Evolutionary conservation across 2,797 vertebrate genomes (phyloP), one percentile per base, ranked within the genome.

Genomic region (Coregonus ussuriensis): DNA sequence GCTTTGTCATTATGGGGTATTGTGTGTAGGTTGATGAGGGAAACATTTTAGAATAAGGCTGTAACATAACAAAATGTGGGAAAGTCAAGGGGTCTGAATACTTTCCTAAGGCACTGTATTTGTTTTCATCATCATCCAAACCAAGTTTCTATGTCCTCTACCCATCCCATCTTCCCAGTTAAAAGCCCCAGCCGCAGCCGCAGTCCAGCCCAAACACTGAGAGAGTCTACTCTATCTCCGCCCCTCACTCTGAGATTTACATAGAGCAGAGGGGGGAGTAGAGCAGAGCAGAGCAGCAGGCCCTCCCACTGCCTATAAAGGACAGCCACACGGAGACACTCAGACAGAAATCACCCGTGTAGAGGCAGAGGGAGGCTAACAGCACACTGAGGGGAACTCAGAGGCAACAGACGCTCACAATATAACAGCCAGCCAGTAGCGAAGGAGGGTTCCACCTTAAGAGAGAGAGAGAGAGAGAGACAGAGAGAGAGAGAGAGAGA

Each of bases 281-380:
- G 47, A 35, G 33, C 85, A 1, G 82, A 82, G 83, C 75, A 33
- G 79, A 85, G 84, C 84, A 81, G 84, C 77, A 71, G 81, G 84
- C 88, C 91, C 92, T 93, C 93, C 91, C 92, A 91, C 89, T n/a
- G 70, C 82, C 89, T 95, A 95, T 95, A 95, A 95, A 90, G 90
- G 88, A 79, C 85, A 87, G 88, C 91, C 94, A 93, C 92, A 94
- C 92, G 92, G 93, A 95, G 94, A 93, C 92, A 92, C 91, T 95
- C 93, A 93, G 91, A 91, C 90, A 90, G 91, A 93, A 92, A 88
- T 90, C 93, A 94, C 94, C 83, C 77, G 81, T 78, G 85, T 74
- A 88, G 78, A 83, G 82, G 84, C 82, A 86, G 68, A 68, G 78
- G 3, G 31, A 65, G 37, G 52, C 51, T 51, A 59, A 31, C 51